phyloP scores from a whole-genome alignment of 2,113 vertebrate species.

The Bungarus multicinctus region DNA sequence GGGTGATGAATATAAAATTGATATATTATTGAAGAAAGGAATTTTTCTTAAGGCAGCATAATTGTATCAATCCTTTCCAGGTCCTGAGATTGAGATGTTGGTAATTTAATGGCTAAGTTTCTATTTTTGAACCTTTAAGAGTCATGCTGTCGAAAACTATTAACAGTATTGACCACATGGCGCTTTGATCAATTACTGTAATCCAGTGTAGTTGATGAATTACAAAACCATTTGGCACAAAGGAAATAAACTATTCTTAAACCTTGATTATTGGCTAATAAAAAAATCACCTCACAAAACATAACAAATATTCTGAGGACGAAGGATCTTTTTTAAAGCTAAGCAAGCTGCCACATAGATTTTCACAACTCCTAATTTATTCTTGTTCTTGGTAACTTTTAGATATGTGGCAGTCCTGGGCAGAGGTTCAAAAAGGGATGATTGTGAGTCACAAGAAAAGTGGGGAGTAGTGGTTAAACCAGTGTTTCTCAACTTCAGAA shows the following conservation, averaged over 20 bases:
- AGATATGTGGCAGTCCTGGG: neutral
- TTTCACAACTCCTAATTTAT: neutral
- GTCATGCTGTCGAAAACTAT: neutral
- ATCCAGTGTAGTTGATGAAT: conserved; percentile 2
- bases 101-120: neutral
- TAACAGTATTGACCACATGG: neutral
- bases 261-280: neutral
- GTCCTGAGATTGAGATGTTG: neutral
- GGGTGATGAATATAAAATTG: neutral
- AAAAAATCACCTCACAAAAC: neutral
- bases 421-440: neutral
- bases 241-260: neutral
- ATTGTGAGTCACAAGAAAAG: neutral
- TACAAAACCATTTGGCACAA: neutral
- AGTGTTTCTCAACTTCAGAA: neutral
- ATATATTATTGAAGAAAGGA: neutral
- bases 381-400: neutral
- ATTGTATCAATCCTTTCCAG: neutral
- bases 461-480: neutral
- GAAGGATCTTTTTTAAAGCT: neutral
- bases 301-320: neutral
- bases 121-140: neutral
- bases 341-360: neutral
- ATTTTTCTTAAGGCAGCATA: neutral
- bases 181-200: neutral